Base-by-base conservation (phyloP, 2,888 invertebrate species). In the Hyles lineata region DNA sequence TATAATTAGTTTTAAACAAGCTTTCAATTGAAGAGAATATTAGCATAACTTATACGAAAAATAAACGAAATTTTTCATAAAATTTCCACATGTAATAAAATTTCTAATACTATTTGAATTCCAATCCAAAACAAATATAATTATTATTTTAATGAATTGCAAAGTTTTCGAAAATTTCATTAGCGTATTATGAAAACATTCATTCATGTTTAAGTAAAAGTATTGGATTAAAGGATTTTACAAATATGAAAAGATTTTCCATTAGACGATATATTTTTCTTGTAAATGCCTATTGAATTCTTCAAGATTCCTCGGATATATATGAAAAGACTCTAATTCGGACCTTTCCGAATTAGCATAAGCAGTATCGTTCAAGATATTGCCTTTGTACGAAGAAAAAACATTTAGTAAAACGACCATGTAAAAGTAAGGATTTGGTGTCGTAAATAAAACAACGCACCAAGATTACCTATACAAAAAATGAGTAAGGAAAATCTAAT, bases 241-340 rank as follows among this genome's bases (percentile, higher is more conserved):
- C 43, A 3, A 11, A 23, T 35, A n/a, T 8, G 35, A n/a, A 35
- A 63, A 35, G 3, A n/a, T 35, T 63, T 35, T 35, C 35, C 2
- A 35, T 35, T 35, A n/a, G 11, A 63, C 35, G 32, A 35, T 35
- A 35, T 43, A 43, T 43, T 63, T 32, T 63, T 21, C 32, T 19
- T 35, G 35, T 4, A 35, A 35, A 35, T 83, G 79, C 55, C n/a
- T n/a, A 55, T n/a, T n/a, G 19, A 55, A 55, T 55, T n/a, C 55
- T 55, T 35, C 32, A 19, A n/a, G n/a, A n/a, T 63, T n/a, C 32
- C 19, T 63, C 73, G 79, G 74, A 74, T 77, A 78, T 80, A 81
- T 82, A 83, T 80, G 80, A 77, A 72, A 71, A 82, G 81, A 83
- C 83, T 80, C 85, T 85, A 84, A 84, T 85, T 83, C 82, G 82